Evolutionary conservation across 2,888 invertebrate genomes (phyloP), one percentile per base, ranked within the genome.

Genomic region (Flabesymbios commensalis): DNA sequence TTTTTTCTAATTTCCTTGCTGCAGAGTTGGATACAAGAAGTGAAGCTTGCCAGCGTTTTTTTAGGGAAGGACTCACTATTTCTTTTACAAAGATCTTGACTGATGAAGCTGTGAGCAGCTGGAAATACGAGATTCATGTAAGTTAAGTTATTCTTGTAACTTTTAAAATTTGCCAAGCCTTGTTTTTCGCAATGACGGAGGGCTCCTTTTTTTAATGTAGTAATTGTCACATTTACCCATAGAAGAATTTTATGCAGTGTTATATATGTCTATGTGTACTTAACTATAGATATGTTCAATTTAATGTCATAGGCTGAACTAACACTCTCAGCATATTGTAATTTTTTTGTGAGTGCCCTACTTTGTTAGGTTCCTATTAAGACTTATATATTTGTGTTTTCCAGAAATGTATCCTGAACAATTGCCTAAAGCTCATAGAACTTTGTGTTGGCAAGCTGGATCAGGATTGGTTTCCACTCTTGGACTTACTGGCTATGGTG

Each of bases 11-110:
- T n/a, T n/a, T n/a, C n/a, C n/a, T n/a, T n/a, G n/a, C n/a, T n/a
- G n/a, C n/a, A n/a, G 49, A 49, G 10, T 22, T 49, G 29, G 10
- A 14, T 31, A 26, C 10, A 31, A 26, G 10, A 49, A 91, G 93
- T 81, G 90, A 91, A 83, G 88, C 90, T 57, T 97, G 96, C 83
- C 94, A 95, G 82, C 88, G 93, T 73, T 97, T 97, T 85, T 95
- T 94, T 86, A 89, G 92, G 75, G 95, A 96, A 82, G 94, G 94
- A 55, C 87, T 97, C 72, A 93, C 94, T 65, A 88, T 92, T 72
- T 96, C 96, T 56, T 97, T 97, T 84, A 93, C 93, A 53, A 96
- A 96, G 86, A 94, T 97, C 79, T 87, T 97, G 77, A 95, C 95
- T 22, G 97, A 97, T 84, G 97, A 97, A 84, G 96, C 97, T 57